Base-by-base conservation (phyloP, 2,113 vertebrate species). In the Aegithalos caudatus region DNA sequence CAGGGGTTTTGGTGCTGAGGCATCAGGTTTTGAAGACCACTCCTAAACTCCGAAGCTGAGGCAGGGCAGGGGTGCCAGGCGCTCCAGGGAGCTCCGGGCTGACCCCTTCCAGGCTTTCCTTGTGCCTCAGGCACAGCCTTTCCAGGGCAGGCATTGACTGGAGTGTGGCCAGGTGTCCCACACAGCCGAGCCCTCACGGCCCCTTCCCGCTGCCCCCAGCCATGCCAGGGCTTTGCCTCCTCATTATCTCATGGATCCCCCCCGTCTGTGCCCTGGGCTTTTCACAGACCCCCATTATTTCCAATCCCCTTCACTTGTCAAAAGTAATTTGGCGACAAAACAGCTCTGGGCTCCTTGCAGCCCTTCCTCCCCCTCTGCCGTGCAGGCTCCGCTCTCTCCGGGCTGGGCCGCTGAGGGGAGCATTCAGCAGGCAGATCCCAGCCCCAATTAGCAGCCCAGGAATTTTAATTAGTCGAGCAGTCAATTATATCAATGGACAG, bases 291-390 rank as follows among this genome's bases (percentile, higher is more conserved):
- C 94, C 93, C 92, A 93, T 98, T 97, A 97, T 96, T 97, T 98
- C 97, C 97, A 95, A 96, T 96, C 96, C 87, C 94, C 86, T 97
- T 97, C 94, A 97, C 97, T 95, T 97, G 98, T 97, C 98, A 97
- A 87, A 97, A 97, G 81, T 74, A 90, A 98, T 98, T 98, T 97
- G 85, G 81, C 0, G 1, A 85, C 92, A 64, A 78, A 90, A 89
- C 61, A 70, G 94, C 91, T 94, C 95, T 24, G 71, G 57, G 95
- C 94, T 93, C 71, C 56, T 92, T 90, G 73, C 90, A 76, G 61
- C 86, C 82, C 71, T 73, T 76, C 38, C 61, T 64, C 56, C 51
- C n/a, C 50, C 57, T 45, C 33, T 80, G 60, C 76, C 7, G 7
- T 9, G 50, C 12, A 3, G 60, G 42, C 79, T 86, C 84, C 48